Evolutionary conservation across 2,113 vertebrate species (phyloP).

Genomic region (Sceloporus undulatus): DNA sequence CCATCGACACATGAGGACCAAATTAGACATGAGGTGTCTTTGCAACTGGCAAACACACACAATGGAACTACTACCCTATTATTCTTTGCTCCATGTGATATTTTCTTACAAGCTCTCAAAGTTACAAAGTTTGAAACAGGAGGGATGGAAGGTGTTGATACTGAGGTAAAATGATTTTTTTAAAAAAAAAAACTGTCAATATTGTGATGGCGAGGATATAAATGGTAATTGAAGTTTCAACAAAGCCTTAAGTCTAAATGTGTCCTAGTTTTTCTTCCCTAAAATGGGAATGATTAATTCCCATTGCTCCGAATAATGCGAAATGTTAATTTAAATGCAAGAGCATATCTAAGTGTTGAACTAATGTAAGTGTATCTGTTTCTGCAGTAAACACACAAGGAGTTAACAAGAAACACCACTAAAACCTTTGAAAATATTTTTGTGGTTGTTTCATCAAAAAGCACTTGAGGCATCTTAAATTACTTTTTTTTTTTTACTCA

Average conservation of each 20-base stretch:
- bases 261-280: slow-evolving; percentile 1
- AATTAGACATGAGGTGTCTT: not conserved
- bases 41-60: not conserved
- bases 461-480: slow-evolving; percentile 58
- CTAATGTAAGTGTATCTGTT: slow-evolving; percentile 54
- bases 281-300: slow-evolving; percentile 36
- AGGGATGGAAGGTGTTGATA: too few species aligned
- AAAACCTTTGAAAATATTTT: slow-evolving; percentile 46
- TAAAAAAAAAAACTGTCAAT: not conserved
- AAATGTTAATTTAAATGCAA: slow-evolving; percentile 46
- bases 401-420: slow-evolving; percentile 52
- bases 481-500: slow-evolving; percentile 48
- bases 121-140: not conserved
- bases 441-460: slow-evolving; percentile 41
- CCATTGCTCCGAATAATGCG: slow-evolving; percentile 15
- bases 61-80: not conserved
- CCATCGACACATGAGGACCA: too few species aligned
- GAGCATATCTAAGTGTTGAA: slow-evolving; percentile 21
- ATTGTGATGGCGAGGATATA: not conserved
- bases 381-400: slow-evolving; percentile 44
- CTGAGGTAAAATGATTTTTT: not conserved
- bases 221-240: not conserved
- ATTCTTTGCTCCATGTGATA: too few species aligned
- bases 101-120: not conserved
- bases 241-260: not conserved